phyloP scores from a whole-genome alignment of 2,113 vertebrate genomes.

The Oxygymnocypris stewartii region DNA sequence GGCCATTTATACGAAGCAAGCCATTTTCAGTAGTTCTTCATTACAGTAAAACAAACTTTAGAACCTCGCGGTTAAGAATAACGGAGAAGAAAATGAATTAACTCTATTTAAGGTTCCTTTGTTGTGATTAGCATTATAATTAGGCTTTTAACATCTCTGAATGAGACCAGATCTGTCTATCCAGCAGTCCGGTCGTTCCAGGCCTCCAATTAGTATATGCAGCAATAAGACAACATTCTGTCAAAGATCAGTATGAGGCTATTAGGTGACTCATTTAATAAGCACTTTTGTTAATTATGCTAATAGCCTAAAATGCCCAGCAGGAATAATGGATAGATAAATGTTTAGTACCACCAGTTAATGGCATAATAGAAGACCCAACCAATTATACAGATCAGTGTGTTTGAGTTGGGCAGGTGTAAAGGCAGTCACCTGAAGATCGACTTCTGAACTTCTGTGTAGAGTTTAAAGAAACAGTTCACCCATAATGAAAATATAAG shows the following conservation, averaged over 20 bases:
- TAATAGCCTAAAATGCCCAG: slow-evolving; percentile 40
- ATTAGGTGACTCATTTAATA: slow-evolving; percentile 53
- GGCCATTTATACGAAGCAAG: slow-evolving; percentile 29
- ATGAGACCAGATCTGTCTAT: background rate
- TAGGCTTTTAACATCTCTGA: slow-evolving; percentile 23
- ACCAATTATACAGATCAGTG: slow-evolving; percentile 46
- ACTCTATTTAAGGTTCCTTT: slow-evolving; percentile 2
- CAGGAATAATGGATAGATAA: slow-evolving; percentile 54
- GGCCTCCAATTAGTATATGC: slow-evolving; percentile 20
- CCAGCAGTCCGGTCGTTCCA: background rate
- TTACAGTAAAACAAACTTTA: background rate
- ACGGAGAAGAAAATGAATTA: background rate
- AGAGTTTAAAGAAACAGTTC: background rate
- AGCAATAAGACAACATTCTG: slow-evolving; percentile 30
- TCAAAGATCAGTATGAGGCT: slow-evolving; percentile 40
- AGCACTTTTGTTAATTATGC: slow-evolving; percentile 55
- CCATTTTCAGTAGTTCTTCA: background rate
- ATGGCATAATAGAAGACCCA: slow-evolving; percentile 39
- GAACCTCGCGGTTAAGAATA: background rate
- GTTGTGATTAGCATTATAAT: slow-evolving; percentile 43
- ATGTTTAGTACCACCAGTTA: slow-evolving; percentile 44
- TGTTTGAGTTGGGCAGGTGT: slow-evolving; percentile 10
- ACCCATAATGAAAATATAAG: background rate
- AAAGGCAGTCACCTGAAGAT: background rate
- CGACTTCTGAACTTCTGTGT: background rate